Conservation (phyloP, 2,888 invertebrate species). For the Cheilosia variabilis region DNA sequence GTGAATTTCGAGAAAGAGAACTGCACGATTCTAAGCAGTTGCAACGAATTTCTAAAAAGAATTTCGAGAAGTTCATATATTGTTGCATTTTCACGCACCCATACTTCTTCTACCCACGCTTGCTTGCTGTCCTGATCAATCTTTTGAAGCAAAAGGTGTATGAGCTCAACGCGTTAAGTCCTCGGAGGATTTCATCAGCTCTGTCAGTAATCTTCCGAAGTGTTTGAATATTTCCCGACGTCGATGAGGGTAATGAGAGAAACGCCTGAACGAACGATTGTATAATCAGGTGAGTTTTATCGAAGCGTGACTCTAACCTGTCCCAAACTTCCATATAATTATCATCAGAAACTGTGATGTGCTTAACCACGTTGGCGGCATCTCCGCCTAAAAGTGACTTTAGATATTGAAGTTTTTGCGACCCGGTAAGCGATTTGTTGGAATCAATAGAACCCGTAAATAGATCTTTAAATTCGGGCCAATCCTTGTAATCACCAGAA, state of each 20-base stretch:
- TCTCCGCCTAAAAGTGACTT: slow-evolving; percentile 38
- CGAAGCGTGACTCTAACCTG: slow-evolving; percentile 35
- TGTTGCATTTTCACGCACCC: neutral
- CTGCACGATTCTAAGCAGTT: neutral
- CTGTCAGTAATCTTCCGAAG: slow-evolving; percentile 21
- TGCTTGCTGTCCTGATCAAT: slow-evolving; percentile 28
- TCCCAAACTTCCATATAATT: slow-evolving; percentile 51
- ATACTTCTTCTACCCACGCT: slow-evolving; percentile 21
- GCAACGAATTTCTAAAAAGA: neutral
- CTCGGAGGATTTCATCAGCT: slow-evolving; percentile 14
- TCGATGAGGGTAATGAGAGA: slow-evolving; percentile 10
- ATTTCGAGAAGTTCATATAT: neutral
- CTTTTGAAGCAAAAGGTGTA: slow-evolving; percentile 24
- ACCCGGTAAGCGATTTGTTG: neutral
- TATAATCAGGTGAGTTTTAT: neutral
- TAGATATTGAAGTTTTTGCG: slow-evolving; percentile 7
- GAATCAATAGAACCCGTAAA: neutral
- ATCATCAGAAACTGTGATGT: slow-evolving; percentile 56
- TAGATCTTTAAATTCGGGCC: neutral
- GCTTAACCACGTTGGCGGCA: slow-evolving; percentile 50
- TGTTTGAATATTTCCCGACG: slow-evolving; percentile 7
- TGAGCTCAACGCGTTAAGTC: slow-evolving; percentile 1
- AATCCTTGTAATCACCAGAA: neutral
- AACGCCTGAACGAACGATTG: slow-evolving; percentile 22
- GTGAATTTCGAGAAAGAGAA: neutral